Evolutionary conservation across 2,888 invertebrate species (phyloP), one percentile per base, ranked within the genome.

Genomic region (Listrodromus nycthemerus): DNA sequence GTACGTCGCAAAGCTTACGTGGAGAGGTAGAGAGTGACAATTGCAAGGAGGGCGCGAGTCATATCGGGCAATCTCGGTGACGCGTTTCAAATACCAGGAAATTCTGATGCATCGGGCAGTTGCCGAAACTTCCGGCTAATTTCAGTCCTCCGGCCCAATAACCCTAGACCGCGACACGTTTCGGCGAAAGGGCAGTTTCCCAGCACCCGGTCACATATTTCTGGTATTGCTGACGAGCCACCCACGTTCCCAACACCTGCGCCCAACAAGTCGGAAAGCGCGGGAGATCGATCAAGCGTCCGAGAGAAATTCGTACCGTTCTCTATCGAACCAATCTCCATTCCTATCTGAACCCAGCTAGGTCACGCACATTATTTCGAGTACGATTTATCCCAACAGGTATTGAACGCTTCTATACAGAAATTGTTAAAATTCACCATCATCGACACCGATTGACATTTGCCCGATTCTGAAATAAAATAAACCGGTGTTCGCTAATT

Each of bases 231-330:
- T 77, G 45, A 61, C 37, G 71, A 74, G 66, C 67, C 41, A 19
- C 41, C 76, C 71, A 45, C 78, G 50, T 83, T 80, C 61, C 80
- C 76, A 73, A 77, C 83, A 80, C 77, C 71, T 83, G 67, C 73
- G 75, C 66, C 73, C 21, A 50, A 27, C 33, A 76, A 30, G 63
- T 37, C 55, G 10, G 3, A 30, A 41, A 55, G 66, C 70, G 61
- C 21, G 50, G 30, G 67, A 63, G 50, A 80, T 80, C 80, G 73
- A 83, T 80, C 73, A 10, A 75, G 55, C 74, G 8, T 21, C 52
- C 78, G n/a, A 67, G 45, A 77, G 63, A 83, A 83, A 76, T 52
- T 77, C 61, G 33, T 33, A 52, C 30, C 3, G 41, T 8, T 52
- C 41, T 55, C 76, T 1, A 58, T 41, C 30, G 16, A 13, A 13